A percentile compares a stretch with the other conserved stretches of the same genome.
Conservation (phyloP, 2,797 vertebrate genomes). For the Netta rufina region DNA sequence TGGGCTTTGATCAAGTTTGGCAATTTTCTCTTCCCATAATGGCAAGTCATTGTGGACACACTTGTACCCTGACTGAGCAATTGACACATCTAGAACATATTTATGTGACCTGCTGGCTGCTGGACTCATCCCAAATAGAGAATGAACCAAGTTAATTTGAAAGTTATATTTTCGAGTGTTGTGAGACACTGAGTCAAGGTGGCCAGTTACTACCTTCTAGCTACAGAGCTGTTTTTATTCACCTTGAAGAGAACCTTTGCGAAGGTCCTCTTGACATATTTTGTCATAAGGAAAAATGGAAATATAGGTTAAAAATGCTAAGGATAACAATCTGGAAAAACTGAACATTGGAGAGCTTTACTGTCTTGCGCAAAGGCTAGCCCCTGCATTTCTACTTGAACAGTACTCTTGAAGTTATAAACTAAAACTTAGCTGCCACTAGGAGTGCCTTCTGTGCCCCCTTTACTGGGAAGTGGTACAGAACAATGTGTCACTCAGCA, state of each 20-base stretch:
- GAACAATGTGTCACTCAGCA: not conserved
- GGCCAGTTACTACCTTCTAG: not conserved
- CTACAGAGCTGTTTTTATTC: not conserved
- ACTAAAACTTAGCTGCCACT: not conserved
- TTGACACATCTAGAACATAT: not conserved
- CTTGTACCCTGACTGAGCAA: not conserved
- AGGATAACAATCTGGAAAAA: not conserved
- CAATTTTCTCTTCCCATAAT: not conserved
- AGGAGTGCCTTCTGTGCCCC: not conserved
- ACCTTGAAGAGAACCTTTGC: not conserved
- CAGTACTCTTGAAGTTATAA: not conserved
- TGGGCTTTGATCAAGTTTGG: not conserved
- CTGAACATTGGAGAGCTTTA: not conserved
- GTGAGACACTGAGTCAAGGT: not conserved
- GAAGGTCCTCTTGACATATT: not conserved
- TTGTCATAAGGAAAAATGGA: not conserved
- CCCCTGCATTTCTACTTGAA: not conserved
- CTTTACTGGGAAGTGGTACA: not conserved
- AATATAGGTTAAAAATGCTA: not conserved
- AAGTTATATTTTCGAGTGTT: not conserved
- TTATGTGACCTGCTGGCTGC: not conserved
- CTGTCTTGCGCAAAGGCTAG: not conserved
- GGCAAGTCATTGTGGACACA: not conserved
- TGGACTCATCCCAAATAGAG: not conserved
- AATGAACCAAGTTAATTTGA: not conserved